phyloP scores from a whole-genome alignment of 1,140 invertebrate genomes.

The Hypothenemus hampei region DNA sequence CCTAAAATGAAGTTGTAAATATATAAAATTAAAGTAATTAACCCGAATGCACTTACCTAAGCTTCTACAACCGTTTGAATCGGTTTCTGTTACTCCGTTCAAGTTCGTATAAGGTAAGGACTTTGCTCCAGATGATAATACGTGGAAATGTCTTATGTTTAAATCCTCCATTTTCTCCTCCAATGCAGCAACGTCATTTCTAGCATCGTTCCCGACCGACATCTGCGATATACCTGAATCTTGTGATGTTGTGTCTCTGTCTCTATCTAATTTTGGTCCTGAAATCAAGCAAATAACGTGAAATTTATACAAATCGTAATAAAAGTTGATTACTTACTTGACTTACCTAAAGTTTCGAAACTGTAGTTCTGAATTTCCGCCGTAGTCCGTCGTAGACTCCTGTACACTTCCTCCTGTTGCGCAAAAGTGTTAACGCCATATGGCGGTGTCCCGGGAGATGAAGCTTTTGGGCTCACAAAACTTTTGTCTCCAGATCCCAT shows the following conservation, averaged over 20 bases:
- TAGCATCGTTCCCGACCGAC: constrained; percentile 52
- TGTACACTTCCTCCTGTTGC: constrained; percentile 82
- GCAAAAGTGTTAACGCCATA: constrained; percentile 52
- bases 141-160: constrained; percentile 30
- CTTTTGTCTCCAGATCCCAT: constrained; percentile 29
- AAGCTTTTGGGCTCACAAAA: constrained; percentile 40
- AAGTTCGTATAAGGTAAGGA: constrained; percentile 36
- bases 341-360: constrained; percentile 53
- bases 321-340: constrained; percentile 11
- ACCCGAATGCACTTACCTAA: constrained; percentile 31
- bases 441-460: no score
- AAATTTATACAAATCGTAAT: neutral
- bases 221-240: constrained; percentile 86
- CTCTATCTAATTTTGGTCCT: constrained; percentile 52
- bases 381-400: constrained; percentile 82
- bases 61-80: constrained; percentile 41
- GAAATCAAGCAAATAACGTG: constrained; percentile 11
- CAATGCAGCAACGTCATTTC: constrained; percentile 44
- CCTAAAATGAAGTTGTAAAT: constrained; percentile 23
- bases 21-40: constrained; percentile 1
- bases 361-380: constrained; percentile 90
- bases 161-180: constrained; percentile 49
- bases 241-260: constrained; percentile 77
- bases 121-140: constrained; percentile 29
- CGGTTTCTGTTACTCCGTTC: constrained; percentile 38